Evolutionary conservation across 1,140 invertebrate species (phyloP).

Genomic region (Meloidogyne exigua): DNA sequence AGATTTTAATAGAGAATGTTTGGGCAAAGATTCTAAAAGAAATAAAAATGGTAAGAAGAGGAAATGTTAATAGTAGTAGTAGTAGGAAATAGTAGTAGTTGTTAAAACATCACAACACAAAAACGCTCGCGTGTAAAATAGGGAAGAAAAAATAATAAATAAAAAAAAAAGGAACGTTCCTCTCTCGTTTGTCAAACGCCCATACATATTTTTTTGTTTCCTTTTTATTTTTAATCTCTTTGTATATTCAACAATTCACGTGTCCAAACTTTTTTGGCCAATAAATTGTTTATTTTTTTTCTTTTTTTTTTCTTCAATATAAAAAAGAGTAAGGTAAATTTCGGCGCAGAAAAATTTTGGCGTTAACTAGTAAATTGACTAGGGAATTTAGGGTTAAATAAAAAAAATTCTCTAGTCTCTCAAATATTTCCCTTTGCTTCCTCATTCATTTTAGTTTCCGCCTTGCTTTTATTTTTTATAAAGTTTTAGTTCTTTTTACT

Average conservation of each 20-base stretch:
- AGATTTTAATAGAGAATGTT: background rate
- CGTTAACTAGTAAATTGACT: background rate
- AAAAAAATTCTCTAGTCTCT: background rate
- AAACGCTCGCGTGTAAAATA: background rate
- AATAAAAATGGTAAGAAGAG: background rate
- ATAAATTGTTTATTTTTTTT: background rate
- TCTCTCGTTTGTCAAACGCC: background rate
- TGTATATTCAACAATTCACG: background rate
- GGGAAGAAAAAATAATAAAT: background rate
- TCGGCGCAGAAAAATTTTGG: no score
- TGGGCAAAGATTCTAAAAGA: background rate
- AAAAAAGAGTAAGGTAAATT: no score
- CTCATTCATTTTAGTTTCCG: background rate
- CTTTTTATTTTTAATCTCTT: slow-evolving; percentile 2
- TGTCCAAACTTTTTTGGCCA: background rate
- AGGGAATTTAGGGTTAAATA: no score
- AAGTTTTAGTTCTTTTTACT: background rate
- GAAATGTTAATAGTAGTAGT: background rate
- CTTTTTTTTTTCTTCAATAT: background rate
- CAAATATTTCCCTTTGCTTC: background rate
- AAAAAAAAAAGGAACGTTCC: background rate
- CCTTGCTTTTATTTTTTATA: background rate
- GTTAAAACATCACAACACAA: background rate
- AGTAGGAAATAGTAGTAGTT: background rate
- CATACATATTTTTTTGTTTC: background rate